Evolutionary conservation across 2,888 invertebrate species (phyloP).

Genomic region (Xanthostigma xanthostigma): DNA sequence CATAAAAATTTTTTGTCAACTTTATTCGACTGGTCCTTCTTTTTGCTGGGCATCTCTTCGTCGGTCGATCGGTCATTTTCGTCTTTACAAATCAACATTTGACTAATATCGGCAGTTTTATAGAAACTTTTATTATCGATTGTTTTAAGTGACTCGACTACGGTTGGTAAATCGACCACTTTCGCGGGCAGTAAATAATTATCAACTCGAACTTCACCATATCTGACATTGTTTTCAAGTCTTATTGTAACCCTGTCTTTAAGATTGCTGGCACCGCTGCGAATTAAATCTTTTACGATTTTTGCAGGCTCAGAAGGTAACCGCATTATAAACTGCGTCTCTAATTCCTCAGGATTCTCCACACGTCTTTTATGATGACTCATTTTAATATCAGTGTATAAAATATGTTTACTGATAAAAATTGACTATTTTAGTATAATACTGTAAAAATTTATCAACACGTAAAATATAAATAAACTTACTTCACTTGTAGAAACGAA

Average conservation of each 20-base stretch:
- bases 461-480: too few species aligned
- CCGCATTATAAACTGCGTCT: slow-evolving; percentile 69
- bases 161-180: slow-evolving; percentile 80
- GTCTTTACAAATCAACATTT: slow-evolving; percentile 78
- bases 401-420: too few species aligned
- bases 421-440: too few species aligned
- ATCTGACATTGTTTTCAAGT: slow-evolving; percentile 75
- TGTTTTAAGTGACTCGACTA: slow-evolving; percentile 91
- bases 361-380: slow-evolving; percentile 3
- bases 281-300: slow-evolving; percentile 56
- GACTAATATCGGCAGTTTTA: slow-evolving; percentile 93
- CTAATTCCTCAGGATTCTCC: slow-evolving; percentile 50
- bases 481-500: too few species aligned
- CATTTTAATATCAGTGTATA: background rate
- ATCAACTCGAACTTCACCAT: slow-evolving; percentile 79
- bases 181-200: slow-evolving; percentile 77
- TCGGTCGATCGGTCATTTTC: slow-evolving; percentile 68
- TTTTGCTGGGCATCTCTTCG: slow-evolving; percentile 64
- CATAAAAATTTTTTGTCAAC: slow-evolving; percentile 86
- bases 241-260: slow-evolving; percentile 77
- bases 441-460: too few species aligned
- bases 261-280: slow-evolving; percentile 52
- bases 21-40: slow-evolving; percentile 62
- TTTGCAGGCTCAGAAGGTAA: slow-evolving; percentile 70
- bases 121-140: slow-evolving; percentile 94